Evolutionary conservation across 2,113 vertebrate species (phyloP), one percentile per base, ranked within the genome.

Genomic region (Atlantisia rogersi): DNA sequence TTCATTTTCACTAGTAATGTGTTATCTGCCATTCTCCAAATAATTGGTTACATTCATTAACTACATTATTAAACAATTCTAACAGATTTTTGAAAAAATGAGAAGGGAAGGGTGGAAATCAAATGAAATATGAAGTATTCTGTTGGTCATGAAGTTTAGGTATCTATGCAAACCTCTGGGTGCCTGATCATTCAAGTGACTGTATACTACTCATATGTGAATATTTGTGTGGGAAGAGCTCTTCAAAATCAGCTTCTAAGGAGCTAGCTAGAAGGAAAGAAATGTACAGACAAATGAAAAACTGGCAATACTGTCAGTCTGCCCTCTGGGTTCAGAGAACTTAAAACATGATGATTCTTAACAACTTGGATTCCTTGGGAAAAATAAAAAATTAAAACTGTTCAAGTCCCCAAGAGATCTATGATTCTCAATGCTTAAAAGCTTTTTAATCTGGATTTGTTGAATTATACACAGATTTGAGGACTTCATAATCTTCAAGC

Each of bases 381-480:
- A 94, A 94, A 46, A 88, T 77, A 75, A 82, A 82, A 88, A 58
- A n/a, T 91, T 94, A 92, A 83, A 95, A 97, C 84, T 95, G 85
- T 82, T 97, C 71, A 87, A 53, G 39, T 60, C 86, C 92, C 82
- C 74, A n/a, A 88, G 95, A 96, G 93, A 97, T 89, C 24, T 35
- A 50, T 48, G 56, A 89, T 94, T 96, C 89, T 77, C 56, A 92
- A 52, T 82, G 77, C 56, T 91, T 97, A 97, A 97, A 96, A 89
- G 85, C 93, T 97, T 91, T 94, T 97, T 96, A 97, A 97, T 97
- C 95, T 98, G 96, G 95, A 98, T 97, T 97, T 98, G 93, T 60
- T 93, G 93, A 97, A 97, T 96, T 97, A 94, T 80, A 97, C 37
- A 56, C 71, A 96, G 95, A 98, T 97, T 95, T 95, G 94, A 97